Conservation (phyloP, 1,140 invertebrate genomes). For the Leptonema lineaticorne region DNA sequence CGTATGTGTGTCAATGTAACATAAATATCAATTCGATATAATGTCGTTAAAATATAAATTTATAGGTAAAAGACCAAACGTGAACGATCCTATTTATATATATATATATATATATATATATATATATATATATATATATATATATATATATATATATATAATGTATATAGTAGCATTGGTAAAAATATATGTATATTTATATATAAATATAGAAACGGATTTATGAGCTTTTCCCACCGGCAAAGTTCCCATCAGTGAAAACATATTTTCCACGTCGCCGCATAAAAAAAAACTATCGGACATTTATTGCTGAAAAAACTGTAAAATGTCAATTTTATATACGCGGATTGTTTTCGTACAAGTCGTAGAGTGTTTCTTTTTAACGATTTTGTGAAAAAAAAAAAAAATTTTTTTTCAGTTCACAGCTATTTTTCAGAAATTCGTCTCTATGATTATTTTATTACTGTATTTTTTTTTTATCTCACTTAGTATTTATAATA, state of each 20-base stretch:
- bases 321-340: constrained; percentile 20
- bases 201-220: constrained; percentile 2
- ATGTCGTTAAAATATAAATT: too few species aligned
- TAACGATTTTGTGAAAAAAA: constrained; percentile 11
- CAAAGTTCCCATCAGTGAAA: constrained; percentile 25
- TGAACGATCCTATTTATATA: too few species aligned
- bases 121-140: not conserved
- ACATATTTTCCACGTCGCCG: constrained; percentile 18
- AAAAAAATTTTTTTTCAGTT: constrained; percentile 2
- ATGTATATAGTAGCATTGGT: not conserved
- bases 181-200: not conserved
- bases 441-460: too few species aligned
- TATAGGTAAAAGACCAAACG: too few species aligned
- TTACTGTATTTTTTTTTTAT: too few species aligned
- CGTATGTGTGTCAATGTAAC: too few species aligned
- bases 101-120: not conserved
- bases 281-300: constrained; percentile 17
- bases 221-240: constrained; percentile 8
- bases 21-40: too few species aligned
- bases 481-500: too few species aligned
- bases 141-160: not conserved
- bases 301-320: constrained; percentile 9
- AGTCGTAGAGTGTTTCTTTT: constrained; percentile 14
- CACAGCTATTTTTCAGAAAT: too few species aligned
- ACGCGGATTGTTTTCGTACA: constrained; percentile 13